Base-by-base conservation (phyloP, 2,888 invertebrate species). In the Scrobipalpa costella region DNA sequence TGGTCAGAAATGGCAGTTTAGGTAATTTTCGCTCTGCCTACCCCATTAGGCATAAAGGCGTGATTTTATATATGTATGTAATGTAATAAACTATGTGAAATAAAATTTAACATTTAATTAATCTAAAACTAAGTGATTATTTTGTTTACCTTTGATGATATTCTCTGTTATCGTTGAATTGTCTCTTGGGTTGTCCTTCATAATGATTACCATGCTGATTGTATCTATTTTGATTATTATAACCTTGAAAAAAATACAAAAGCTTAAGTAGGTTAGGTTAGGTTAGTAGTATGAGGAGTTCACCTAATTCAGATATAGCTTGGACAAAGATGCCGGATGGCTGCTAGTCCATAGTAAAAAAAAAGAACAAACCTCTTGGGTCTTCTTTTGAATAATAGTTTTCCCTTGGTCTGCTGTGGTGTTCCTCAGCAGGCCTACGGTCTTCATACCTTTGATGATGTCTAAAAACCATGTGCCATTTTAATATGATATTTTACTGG, bases 171-270 rank as follows among this genome's bases (percentile, higher is more conserved):
- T 79, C 82, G 69, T 75, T 83, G 44, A 85, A 87, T 13, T 80
- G 79, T 64, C 84, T 79, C 68, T 79, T 88, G 13, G 77, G 79
- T n/a, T n/a, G n/a, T 11, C 75, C 79, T 65, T 88, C 88, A 79
- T 80, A 87, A 40, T 85, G 85, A 72, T 84, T 86, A 74, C 78
- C 87, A 78, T 80, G 86, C 47, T 85, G 85, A 72, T 85, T 86
- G 74, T 78, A 84, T 62, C 84, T 85, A 67, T 81, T 83, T 9
- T 63, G 63, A 19, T 62, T 33, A 19, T 62, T 40, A 72, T 74
- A 83, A 52, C 80, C 88, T 89, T 66, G 47, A 73, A 76, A 52
- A 15, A 34, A 27, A 49, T 19, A 44, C 13, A 44, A n/a, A n/a
- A 8, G 5, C n/a, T 5, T 38, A 38, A 38, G 7, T 17, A 49